Evolutionary conservation across 2,113 vertebrate genomes (phyloP), one percentile per base, ranked within the genome.

Genomic region (Paramisgurnus dabryanus): DNA sequence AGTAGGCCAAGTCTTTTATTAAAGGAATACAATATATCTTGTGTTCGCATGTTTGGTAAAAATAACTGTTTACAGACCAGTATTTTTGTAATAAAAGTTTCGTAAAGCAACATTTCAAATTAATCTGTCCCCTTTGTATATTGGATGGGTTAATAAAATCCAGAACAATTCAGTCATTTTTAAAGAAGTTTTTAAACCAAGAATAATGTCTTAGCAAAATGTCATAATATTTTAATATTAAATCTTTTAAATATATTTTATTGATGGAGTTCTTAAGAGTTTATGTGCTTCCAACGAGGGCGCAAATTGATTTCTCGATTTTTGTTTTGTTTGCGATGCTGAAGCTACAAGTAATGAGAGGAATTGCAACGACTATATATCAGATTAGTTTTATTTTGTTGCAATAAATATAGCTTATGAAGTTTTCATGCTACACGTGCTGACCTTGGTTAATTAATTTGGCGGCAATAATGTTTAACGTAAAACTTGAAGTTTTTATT

Each of bases 1-100:
- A 94, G 77, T 96, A 79, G 73, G n/a, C 43, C 22, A 73, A 63
- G 8, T 7, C 60, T 73, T 84, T 53, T 49, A 61, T 77, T 69
- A 57, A 45, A 74, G 18, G 17, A 8, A 69, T n/a, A 73, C 12
- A 47, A 9, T 43, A 47, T 58, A 40, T 45, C 18, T 40, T 80
- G 27, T 41, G 18, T 72, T 10, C n/a, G 41, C 11, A n/a, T 43
- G 5, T 0, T 22, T 79, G 13, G 12, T 68, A 40, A 8, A n/a
- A 13, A 4, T 17, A 3, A 12, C 65, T 43, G 13, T 72, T 15
- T 45, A 22, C 0, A 6, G 55, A 15, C 7, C 7, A 0, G 22
- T 68, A 67, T 67, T 68, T 84, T 78, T 81, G 34, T 57, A 84
- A 81, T 81, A 78, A 84, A 84, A 81, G n/a, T 53, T 18, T 8